phyloP scores from a whole-genome alignment of 2,888 invertebrate genomes.

The Reticulitermes lucifugus region DNA sequence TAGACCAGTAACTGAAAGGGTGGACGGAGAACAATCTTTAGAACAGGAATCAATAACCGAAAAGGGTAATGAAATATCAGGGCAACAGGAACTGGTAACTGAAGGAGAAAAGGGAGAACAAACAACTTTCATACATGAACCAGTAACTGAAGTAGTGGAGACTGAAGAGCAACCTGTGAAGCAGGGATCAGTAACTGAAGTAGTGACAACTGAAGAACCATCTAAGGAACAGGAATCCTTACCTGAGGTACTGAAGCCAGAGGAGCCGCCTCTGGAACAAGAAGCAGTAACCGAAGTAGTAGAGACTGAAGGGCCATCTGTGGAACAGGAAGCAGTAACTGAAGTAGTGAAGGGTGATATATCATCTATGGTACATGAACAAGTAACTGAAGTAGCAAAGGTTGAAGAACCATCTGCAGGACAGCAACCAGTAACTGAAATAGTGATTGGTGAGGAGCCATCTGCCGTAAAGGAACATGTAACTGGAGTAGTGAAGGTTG shows the following conservation, averaged over 20 bases:
- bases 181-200: conserved; percentile 43
- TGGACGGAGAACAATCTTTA: conserved; percentile 45
- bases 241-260: conserved; percentile 36
- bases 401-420: conserved; percentile 7
- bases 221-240: conserved; percentile 30
- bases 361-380: conserved; percentile 24
- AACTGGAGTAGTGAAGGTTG: not conserved
- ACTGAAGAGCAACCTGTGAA: conserved; percentile 38
- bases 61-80: conserved; percentile 36
- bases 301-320: not conserved
- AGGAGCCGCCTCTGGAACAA: conserved; percentile 36
- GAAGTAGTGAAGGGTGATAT: conserved; percentile 40
- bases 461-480: conserved; percentile 10
- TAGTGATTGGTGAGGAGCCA: conserved; percentile 30
- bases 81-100: conserved; percentile 38
- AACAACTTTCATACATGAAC: conserved; percentile 50
- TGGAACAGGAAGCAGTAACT: conserved; percentile 31
- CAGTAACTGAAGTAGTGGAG: conserved; percentile 48
- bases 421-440: conserved; percentile 36
- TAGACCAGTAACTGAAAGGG: conserved; percentile 45
- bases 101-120: not conserved
- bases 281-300: conserved; percentile 2
- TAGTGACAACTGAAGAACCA: conserved; percentile 38
- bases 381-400: not conserved
- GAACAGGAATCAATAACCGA: not conserved